Evolutionary conservation across 1,140 invertebrate species (phyloP), one percentile per base, ranked within the genome.

Genomic region (Ips nitidus): DNA sequence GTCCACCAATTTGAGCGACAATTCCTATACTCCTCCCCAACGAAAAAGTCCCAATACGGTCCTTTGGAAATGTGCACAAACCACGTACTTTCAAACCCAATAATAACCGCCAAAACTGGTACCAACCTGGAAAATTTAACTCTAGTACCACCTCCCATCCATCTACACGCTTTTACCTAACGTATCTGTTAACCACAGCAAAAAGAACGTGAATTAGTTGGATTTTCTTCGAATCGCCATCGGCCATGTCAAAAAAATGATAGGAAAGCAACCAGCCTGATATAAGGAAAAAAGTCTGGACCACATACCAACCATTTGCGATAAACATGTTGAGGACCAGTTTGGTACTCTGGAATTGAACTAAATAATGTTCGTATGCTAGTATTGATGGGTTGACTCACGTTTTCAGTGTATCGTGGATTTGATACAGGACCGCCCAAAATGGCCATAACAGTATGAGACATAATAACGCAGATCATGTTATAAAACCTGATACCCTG

Each of bases 1-100:
- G 55, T 47, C 72, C 72, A 80, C 74, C 78, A 76, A 66, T 80
- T 78, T 55, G 76, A 67, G 52, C 76, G 66, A 63, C 79, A 80
- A 65, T 77, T 75, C 61, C 65, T 63, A 22, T 74, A 67, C 59
- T 78, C 76, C 43, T 73, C 58, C 22, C 67, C 75, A n/a, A 78
- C 60, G 36, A 76, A 69, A 45, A 69, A 43, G 52, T 78, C 73
- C 77, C 77, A 79, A 22, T 76, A 71, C 8, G 77, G 77, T 38
- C 77, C 77, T 55, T 55, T 55, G 22, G 70, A 69, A 5, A 71
- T 38, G 56, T 76, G 70, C 42, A 74, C 64, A 22, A 78, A 61
- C 64, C 74, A 71, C 1, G 77, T 73, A 47, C 71, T 60, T 55
- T 77, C 71, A 52, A 75, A 64, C 4, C 70, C 75, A 4, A 77